Base-by-base conservation (phyloP, 2,888 invertebrate genomes). In the Tipula vernalis region DNA sequence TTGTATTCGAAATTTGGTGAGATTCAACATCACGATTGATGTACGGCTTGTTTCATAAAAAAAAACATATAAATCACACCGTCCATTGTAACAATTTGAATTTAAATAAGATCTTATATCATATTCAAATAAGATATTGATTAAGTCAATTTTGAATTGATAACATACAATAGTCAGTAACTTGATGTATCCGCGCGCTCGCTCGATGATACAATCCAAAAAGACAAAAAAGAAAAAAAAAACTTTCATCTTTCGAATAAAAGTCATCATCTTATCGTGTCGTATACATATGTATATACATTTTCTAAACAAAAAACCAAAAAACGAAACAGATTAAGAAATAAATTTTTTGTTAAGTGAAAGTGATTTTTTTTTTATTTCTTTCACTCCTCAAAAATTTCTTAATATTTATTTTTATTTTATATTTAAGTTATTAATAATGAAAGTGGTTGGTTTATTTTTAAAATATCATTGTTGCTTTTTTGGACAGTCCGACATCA, bases 331-430 rank as follows among this genome's bases (percentile, higher is more conserved):
- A 71, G 71, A 71, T 71, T 71, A 71, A 71, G 71, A 71, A 71
- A 71, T 71, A 28, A 71, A 28, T 71, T 71, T 71, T 12, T 71
- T 71, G 28, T 71, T 28, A 71, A 71, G 71, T 71, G 71, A 71
- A 71, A 71, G 71, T 71, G 71, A 12, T 28, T 71, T 71, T 71
- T 71, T 12, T 71, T 28, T 71, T 71, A 71, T 71, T 71, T 71
- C 71, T 71, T 71, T 71, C 71, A 71, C 71, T 71, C 71, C 71
- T 71, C 71, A 71, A 71, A 71, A 71, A 71, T 71, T 71, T 71
- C 71, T 71, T 71, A 71, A 71, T 71, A 71, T 71, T 71, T 71
- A 71, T 71, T 71, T 71, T 71, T 10, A 71, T 71, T 71, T 71
- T 71, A 28, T 28, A 71, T 71, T 71, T 71, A 71, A 28, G 71